phyloP scores from a whole-genome alignment of 2,888 invertebrate species.

The Sinodicranocentrus sp. region DNA sequence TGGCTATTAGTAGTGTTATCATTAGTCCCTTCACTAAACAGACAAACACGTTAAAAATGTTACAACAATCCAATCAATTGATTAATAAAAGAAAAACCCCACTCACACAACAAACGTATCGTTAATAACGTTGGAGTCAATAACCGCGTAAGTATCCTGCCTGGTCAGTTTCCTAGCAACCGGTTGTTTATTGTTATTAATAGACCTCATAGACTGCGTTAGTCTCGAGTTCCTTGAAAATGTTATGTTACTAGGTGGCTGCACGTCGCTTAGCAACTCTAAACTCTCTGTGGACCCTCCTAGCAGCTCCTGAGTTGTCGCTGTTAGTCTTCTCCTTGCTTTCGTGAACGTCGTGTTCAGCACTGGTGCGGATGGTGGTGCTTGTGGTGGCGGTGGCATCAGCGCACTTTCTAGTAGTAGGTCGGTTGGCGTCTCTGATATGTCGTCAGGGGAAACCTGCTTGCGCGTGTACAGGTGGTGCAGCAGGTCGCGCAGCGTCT shows the following conservation, averaged over 20 bases:
- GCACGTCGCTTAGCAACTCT: background rate
- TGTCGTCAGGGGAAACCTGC: background rate
- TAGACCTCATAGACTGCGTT: slow-evolving; percentile 38
- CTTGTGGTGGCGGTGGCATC: slow-evolving; percentile 80
- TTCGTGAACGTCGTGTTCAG: slow-evolving; percentile 78
- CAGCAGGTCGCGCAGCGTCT: slow-evolving; percentile 55
- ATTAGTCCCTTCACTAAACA: slow-evolving; percentile 7
- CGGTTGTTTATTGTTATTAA: slow-evolving; percentile 1
- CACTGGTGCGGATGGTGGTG: slow-evolving; percentile 23
- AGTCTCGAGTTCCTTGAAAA: slow-evolving; percentile 32
- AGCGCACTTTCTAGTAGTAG: no score
- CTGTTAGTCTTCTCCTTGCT: slow-evolving; percentile 83
- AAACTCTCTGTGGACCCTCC: slow-evolving; percentile 39
- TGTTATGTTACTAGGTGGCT: background rate
- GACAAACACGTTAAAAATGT: background rate
- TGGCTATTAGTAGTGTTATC: slow-evolving; percentile 23
- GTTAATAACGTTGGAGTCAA: slow-evolving; percentile 18
- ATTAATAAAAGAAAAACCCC: no score
- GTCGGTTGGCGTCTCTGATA: background rate
- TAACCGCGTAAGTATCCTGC: slow-evolving; percentile 61
- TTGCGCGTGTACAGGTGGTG: slow-evolving; percentile 50
- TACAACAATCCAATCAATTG: no score
- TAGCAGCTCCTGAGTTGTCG: slow-evolving; percentile 84
- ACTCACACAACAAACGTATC: slow-evolving; percentile 41
- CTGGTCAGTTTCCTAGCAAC: slow-evolving; percentile 10